Evolutionary conservation across 2,113 vertebrate species (phyloP).

Genomic region (Gallinago media): DNA sequence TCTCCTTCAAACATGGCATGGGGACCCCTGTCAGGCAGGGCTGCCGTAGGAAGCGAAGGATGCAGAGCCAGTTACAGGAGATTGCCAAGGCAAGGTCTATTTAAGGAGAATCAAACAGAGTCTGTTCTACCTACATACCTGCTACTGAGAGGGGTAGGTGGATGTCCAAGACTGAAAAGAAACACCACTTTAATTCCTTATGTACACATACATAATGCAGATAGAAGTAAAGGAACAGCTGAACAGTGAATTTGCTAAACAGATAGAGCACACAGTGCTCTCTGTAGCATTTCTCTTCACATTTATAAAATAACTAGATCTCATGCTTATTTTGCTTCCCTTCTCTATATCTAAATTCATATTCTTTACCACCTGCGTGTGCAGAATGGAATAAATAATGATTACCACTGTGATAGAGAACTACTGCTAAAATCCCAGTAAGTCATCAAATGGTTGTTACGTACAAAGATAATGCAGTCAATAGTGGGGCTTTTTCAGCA

Average conservation of each 20-base stretch:
- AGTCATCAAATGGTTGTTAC: constrained; percentile 72
- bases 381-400: constrained; percentile 73
- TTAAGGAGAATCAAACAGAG: neutral
- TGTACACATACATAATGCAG: neutral
- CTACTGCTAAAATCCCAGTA: constrained; percentile 71
- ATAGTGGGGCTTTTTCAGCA: constrained; percentile 67
- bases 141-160: neutral
- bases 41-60: neutral
- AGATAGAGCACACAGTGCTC: neutral
- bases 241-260: constrained; percentile 8
- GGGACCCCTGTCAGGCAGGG: neutral
- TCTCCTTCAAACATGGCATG: fast-evolving
- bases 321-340: constrained; percentile 51
- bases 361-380: constrained; percentile 71
- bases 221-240: neutral
- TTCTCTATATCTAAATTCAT: constrained; percentile 64
- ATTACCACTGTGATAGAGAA: constrained; percentile 68
- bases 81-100: neutral
- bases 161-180: neutral
- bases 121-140: neutral
- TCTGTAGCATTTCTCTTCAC: constrained; percentile 20
- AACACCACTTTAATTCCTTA: neutral
- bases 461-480: constrained; percentile 70
- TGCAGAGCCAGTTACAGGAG: neutral
- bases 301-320: constrained; percentile 54